Percentiles rank a stretch among this genome's conserved stretches.
Evolutionary conservation across 2,113 vertebrate species (phyloP).

Genomic region (Muntiacus reevesi): DNA sequence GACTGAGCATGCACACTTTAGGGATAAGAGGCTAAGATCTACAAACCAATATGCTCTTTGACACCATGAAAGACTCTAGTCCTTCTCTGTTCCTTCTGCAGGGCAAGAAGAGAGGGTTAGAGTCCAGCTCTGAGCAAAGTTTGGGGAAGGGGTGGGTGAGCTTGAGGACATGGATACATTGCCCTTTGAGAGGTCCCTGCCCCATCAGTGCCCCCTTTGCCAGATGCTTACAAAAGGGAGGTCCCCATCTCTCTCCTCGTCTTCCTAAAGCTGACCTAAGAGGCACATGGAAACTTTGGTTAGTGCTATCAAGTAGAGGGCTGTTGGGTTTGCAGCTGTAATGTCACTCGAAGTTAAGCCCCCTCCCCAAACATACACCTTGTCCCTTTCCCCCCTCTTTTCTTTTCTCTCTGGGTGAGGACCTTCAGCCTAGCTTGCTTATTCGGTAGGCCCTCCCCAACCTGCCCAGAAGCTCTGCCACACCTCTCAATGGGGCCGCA

Average conservation of each 20-base stretch:
- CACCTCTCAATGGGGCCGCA: fast-evolving
- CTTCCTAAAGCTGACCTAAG: neutral
- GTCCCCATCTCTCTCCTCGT: neutral
- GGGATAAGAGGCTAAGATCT: neutral
- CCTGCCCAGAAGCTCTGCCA: neutral
- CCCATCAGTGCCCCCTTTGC: neutral
- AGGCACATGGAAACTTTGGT: neutral
- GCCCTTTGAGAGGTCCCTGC: neutral
- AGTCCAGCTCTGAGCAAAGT: neutral
- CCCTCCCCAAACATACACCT: neutral
- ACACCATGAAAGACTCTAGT: neutral
- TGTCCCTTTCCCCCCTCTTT: fast-evolving
- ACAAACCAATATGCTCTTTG: neutral
- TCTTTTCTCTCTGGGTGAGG: neutral
- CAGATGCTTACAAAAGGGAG: neutral
- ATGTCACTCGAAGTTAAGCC: neutral
- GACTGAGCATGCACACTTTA: neutral
- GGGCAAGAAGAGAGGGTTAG: neutral
- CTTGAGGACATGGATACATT: neutral
- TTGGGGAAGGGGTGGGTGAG: neutral
- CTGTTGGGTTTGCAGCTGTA: neutral
- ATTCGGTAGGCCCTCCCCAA: too few relatives aligned
- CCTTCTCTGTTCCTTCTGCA: neutral
- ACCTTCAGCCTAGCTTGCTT: neutral
- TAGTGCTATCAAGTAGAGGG: neutral